phyloP scores from a whole-genome alignment of 2,797 vertebrate species.

The Paratrypauchen microcephalus region DNA sequence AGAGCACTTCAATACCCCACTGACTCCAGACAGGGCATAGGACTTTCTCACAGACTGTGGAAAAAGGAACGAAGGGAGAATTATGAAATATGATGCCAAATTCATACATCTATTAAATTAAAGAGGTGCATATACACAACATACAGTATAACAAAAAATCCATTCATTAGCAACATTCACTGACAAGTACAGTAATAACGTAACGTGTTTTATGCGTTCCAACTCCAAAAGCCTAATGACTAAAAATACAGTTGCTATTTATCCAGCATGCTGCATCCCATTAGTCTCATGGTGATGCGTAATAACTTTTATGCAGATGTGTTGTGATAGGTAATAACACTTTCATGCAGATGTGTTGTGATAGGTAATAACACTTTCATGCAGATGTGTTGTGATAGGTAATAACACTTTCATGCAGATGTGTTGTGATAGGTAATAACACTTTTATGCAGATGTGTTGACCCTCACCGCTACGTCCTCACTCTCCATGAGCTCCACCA shows the following conservation, averaged over 20 bases:
- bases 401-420: not conserved
- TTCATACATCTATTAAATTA: not conserved
- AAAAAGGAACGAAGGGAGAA: slow-evolving; percentile 9
- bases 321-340: not conserved
- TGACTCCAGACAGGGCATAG: slow-evolving; percentile 64
- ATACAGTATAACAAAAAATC: not conserved
- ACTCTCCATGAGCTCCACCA: slow-evolving; percentile 81
- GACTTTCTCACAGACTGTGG: slow-evolving; percentile 73
- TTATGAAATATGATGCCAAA: not conserved
- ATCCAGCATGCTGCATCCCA: not conserved
- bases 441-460: not conserved
- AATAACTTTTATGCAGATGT: not conserved
- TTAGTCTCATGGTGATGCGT: not conserved
- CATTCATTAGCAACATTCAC: not conserved
- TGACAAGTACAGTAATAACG: too few relatives aligned
- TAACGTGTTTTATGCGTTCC: not conserved
- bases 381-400: not conserved
- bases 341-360: not conserved
- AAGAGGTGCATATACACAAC: not conserved
- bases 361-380: not conserved
- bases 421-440: not conserved
- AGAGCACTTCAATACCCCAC: slow-evolving; percentile 70
- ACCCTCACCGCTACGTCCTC: slow-evolving; percentile 72
- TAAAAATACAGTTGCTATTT: not conserved
- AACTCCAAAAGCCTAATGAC: not conserved